phyloP scores from a whole-genome alignment of 2,888 invertebrate genomes.

The Frankliniella fusca region DNA sequence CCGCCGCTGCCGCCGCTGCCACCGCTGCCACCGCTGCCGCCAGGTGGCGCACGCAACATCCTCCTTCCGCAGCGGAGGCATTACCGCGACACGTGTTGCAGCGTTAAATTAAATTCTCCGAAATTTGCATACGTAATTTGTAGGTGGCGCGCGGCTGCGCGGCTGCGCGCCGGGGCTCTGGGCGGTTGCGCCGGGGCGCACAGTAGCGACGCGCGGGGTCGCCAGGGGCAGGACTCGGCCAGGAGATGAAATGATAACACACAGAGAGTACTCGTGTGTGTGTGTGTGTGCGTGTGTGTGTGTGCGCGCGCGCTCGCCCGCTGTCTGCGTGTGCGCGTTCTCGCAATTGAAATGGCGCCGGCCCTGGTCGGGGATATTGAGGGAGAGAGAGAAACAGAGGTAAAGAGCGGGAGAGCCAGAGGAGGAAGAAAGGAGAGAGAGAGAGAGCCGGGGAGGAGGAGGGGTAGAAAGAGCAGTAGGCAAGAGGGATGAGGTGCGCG shows the following conservation, averaged over 20 bases:
- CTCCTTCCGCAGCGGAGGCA: neutral
- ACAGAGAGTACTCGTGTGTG: neutral
- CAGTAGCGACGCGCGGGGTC: neutral
- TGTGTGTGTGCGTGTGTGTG: neutral
- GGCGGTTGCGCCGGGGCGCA: neutral
- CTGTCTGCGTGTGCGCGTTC: neutral
- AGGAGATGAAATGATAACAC: conserved; percentile 15
- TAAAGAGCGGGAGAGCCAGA: neutral
- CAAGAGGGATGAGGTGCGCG: neutral
- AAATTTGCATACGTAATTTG: conserved; percentile 5
- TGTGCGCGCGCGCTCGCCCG: too few relatives aligned
- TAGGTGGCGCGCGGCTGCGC: neutral
- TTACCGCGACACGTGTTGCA: neutral
- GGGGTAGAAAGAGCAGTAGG: neutral
- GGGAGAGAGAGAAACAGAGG: neutral
- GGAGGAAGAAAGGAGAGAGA: neutral
- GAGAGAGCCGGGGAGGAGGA: neutral
- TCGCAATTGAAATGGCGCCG: neutral
- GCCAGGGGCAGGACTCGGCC: neutral
- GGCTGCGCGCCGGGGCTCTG: too few relatives aligned
- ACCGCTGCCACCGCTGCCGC: neutral
- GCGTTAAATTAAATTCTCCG: neutral
- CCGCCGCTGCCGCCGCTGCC: neutral
- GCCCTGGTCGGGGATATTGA: neutral
- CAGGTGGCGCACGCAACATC: neutral